Evolutionary conservation across 1,140 invertebrate species (phyloP).

Genomic region (Episyrphus balteatus): DNA sequence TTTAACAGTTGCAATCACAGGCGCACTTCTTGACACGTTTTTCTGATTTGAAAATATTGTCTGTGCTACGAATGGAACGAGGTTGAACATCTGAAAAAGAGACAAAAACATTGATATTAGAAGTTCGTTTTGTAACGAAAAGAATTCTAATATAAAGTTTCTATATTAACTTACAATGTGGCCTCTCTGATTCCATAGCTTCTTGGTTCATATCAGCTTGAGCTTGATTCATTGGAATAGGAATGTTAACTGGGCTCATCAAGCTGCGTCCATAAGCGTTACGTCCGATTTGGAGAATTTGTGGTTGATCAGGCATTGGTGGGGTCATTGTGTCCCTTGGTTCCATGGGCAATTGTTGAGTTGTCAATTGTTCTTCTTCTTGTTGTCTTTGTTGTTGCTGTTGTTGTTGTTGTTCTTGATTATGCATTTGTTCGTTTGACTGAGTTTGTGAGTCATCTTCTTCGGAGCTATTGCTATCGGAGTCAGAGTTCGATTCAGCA

Average conservation of each 20-base stretch:
- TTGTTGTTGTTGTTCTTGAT: slow-evolving; percentile 10
- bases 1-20: slow-evolving; percentile 48
- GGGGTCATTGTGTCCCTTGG: slow-evolving; percentile 35
- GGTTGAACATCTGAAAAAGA: slow-evolving; percentile 48
- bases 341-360: slow-evolving; percentile 34
- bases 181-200: slow-evolving; percentile 39
- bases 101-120: slow-evolving; percentile 1
- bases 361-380: slow-evolving; percentile 21
- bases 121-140: too few species aligned
- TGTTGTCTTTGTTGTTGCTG: slow-evolving; percentile 7
- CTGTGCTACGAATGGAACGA: slow-evolving; percentile 40
- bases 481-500: slow-evolving; percentile 17
- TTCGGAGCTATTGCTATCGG: slow-evolving; percentile 15
- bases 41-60: slow-evolving; percentile 22
- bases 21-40: slow-evolving; percentile 50
- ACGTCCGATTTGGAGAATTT: slow-evolving; percentile 36
- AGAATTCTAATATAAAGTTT: too few species aligned
- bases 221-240: slow-evolving; percentile 43
- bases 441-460: slow-evolving; percentile 30
- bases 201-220: slow-evolving; percentile 31
- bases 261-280: slow-evolving; percentile 39
- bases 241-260: slow-evolving; percentile 41
- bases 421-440: slow-evolving; percentile 19
- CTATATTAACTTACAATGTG: slow-evolving; percentile 52
- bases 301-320: slow-evolving; percentile 31